phyloP scores from a whole-genome alignment of 37 sponge, comb jelly and placozoan genomes.

The Dysidea cf. avara region DNA sequence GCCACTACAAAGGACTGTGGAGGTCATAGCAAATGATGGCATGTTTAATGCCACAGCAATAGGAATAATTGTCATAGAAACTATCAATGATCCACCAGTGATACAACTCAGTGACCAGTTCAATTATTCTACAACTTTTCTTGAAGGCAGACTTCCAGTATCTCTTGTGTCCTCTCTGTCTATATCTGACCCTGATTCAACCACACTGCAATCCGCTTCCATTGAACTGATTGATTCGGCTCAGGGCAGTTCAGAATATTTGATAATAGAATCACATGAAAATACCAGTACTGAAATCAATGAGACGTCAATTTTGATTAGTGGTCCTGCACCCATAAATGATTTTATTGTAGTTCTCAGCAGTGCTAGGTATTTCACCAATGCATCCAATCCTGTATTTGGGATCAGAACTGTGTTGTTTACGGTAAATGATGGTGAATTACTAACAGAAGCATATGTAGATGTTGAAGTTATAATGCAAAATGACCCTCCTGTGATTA shows the following conservation, averaged over 20 bases:
- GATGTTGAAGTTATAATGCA: background rate
- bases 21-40: slow-evolving; percentile 65
- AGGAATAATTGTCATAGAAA: slow-evolving; percentile 27
- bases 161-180: background rate
- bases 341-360: slow-evolving; percentile 15
- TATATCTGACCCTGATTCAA: slow-evolving; percentile 58
- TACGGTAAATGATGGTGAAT: slow-evolving; percentile 17
- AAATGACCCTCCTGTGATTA: slow-evolving; percentile 40
- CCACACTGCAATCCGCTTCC: background rate
- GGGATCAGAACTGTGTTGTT: slow-evolving; percentile 12
- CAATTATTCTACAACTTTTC: slow-evolving; percentile 21
- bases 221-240: slow-evolving; percentile 1
- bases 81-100: slow-evolving; percentile 69
- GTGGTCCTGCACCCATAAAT: slow-evolving; percentile 27
- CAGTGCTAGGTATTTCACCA: slow-evolving; percentile 27
- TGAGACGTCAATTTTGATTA: background rate
- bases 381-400: slow-evolving; percentile 44
- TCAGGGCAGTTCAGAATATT: slow-evolving; percentile 9
- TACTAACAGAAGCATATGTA: background rate
- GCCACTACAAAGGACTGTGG: slow-evolving; percentile 25
- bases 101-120: slow-evolving; percentile 11
- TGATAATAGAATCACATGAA: slow-evolving; percentile 3
- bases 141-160: slow-evolving; percentile 29
- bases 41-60: slow-evolving; percentile 3
- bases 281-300: background rate